Conservation (phyloP, 1,140 invertebrate genomes). For the Ylistrum balloti region DNA sequence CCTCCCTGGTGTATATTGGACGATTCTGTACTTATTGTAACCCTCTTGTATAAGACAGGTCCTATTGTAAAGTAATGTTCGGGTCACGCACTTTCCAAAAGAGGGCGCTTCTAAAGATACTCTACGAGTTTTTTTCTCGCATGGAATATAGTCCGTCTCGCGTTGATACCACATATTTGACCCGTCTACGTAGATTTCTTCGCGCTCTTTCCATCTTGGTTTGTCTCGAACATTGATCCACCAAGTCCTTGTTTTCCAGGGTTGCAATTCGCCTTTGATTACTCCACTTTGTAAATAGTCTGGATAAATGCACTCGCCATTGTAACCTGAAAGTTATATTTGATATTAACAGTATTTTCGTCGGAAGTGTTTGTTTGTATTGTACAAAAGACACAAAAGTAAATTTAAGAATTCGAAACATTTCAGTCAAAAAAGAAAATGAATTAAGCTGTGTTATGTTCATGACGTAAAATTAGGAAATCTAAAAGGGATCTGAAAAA, state of each 20-base stretch:
- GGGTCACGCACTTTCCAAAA: constrained; percentile 18
- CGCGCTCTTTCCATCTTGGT: constrained; percentile 46
- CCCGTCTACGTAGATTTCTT: constrained; percentile 54
- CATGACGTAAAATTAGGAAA: too few species aligned
- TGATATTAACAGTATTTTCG: too few species aligned
- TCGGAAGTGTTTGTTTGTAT: too few species aligned
- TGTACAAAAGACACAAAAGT: too few species aligned
- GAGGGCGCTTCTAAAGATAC: neutral
- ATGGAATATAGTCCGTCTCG: constrained; percentile 44
- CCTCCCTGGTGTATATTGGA: constrained; percentile 28
- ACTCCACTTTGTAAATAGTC: constrained; percentile 50
- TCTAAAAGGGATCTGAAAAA: too few species aligned
- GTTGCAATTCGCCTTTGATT: constrained; percentile 45
- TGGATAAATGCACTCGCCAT: constrained; percentile 51
- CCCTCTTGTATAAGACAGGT: constrained; percentile 49
- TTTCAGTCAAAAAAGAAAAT: too few species aligned
- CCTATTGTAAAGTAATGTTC: constrained; percentile 46
- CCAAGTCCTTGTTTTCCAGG: constrained; percentile 56
- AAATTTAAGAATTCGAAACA: too few species aligned
- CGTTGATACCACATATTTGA: constrained; percentile 52
- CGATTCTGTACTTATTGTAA: constrained; percentile 53
- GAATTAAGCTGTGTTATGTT: too few species aligned
- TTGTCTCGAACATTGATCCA: constrained; percentile 58
- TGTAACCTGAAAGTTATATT: constrained; percentile 13
- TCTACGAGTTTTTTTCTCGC: constrained; percentile 51